These are phyloP conservation scores for Pogonophryne albipinna DNA, from an alignment of 2,797 vertebrate genomes.

Conservation along the genomic window DNA sequence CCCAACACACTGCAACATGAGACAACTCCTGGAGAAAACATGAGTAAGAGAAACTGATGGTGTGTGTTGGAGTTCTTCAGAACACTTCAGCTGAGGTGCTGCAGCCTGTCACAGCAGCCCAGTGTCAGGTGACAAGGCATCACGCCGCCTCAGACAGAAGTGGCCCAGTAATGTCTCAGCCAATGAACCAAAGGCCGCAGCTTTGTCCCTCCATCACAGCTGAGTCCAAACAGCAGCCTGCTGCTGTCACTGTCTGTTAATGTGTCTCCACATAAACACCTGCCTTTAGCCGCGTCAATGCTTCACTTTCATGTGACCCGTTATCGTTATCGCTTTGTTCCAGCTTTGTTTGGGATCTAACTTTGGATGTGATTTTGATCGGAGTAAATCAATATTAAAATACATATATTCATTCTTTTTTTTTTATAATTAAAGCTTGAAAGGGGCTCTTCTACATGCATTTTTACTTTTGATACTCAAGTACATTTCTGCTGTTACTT, in stretches of 20 bases:
- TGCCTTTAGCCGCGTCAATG: slow-evolving; percentile 50
- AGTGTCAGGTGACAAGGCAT: slow-evolving; percentile 85
- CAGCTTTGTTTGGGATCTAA: slow-evolving; percentile 32
- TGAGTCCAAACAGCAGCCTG: slow-evolving; percentile 74
- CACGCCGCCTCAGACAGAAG: slow-evolving; percentile 86
- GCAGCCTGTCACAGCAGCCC: slow-evolving; percentile 87
- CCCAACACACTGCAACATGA: slow-evolving; percentile 73
- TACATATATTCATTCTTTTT: too few species aligned
- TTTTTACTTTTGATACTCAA: neutral
- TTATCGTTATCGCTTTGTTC: slow-evolving; percentile 48
- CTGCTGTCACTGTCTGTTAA: slow-evolving; percentile 72
- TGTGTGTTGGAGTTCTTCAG: slow-evolving; percentile 83
- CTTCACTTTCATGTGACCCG: slow-evolving; percentile 43
- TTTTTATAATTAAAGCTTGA: neutral
- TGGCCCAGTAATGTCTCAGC: slow-evolving; percentile 91
- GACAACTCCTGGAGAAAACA: slow-evolving; percentile 80
- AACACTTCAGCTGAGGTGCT: slow-evolving; percentile 85
- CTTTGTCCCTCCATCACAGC: slow-evolving; percentile 76
- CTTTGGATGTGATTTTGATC: slow-evolving; percentile 24
- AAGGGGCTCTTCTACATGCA: neutral
- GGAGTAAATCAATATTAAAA: slow-evolving; percentile 6
- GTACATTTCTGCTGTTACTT: neutral
- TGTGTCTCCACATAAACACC: slow-evolving; percentile 68
- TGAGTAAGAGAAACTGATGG: slow-evolving; percentile 86
- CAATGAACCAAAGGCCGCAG: slow-evolving; percentile 88